Evolutionary conservation across 1,140 invertebrate species (phyloP).

Genomic region (Hypsibius dujardini): DNA sequence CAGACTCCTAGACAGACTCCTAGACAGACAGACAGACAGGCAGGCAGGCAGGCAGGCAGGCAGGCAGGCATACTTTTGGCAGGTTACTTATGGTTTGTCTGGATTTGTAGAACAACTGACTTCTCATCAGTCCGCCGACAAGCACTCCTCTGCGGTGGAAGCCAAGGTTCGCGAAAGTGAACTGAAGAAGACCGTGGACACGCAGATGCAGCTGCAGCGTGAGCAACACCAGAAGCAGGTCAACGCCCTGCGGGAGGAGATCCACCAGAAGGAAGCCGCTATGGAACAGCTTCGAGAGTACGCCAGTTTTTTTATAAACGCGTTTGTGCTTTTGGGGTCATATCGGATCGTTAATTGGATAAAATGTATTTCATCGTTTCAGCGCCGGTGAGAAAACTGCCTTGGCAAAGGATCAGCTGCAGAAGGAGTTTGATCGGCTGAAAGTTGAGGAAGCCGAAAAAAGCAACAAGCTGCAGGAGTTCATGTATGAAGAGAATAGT

Average conservation of each 20-base stretch:
- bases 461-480: constrained; percentile 76
- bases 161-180: constrained; percentile 25
- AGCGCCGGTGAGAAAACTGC: constrained; percentile 79
- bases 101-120: constrained; percentile 44
- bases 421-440: constrained; percentile 81
- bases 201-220: constrained; percentile 81
- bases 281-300: constrained; percentile 84
- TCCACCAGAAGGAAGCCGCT: constrained; percentile 69
- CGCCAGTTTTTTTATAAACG: background rate
- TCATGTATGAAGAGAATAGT: constrained; percentile 48
- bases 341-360: background rate
- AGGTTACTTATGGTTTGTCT: no score
- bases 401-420: constrained; percentile 76
- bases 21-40: no score
- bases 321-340: no score
- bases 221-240: constrained; percentile 82
- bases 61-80: no score
- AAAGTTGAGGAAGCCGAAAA: constrained; percentile 87
- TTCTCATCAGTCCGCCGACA: constrained; percentile 23
- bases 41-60: no score
- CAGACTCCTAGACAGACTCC: no score
- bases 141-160: constrained; percentile 20
- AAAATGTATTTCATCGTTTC: constrained; percentile 29
- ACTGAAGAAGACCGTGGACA: constrained; percentile 61
- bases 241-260: constrained; percentile 58